phyloP scores from a whole-genome alignment of 2,113 vertebrate species.

The Ceyx melanurus region DNA sequence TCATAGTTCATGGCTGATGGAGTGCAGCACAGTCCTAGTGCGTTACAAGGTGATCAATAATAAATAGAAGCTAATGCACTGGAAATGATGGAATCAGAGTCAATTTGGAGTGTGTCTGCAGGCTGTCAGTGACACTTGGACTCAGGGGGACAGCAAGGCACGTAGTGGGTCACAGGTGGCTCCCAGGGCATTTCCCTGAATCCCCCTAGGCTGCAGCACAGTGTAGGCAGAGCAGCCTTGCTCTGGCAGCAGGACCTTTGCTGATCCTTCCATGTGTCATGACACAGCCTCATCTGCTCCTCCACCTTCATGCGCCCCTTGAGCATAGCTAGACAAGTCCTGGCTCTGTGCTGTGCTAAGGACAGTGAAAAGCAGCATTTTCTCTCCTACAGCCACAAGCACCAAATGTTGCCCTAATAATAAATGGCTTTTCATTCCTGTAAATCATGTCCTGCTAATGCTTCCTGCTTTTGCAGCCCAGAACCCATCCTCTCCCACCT shows the following conservation, averaged over 20 bases:
- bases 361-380: neutral
- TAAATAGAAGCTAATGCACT: constrained; percentile 36
- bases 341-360: neutral
- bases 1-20: neutral
- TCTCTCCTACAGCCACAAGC: neutral
- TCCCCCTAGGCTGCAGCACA: neutral
- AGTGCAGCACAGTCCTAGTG: neutral
- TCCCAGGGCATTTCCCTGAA: neutral
- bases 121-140: neutral
- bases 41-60: constrained; percentile 45
- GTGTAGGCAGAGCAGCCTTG: neutral
- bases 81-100: constrained; percentile 12
- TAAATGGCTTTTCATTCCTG: constrained; percentile 1
- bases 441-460: neutral
- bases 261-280: neutral
- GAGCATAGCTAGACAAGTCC: accelerated
- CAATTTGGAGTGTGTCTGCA: accelerated
- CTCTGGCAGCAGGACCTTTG: neutral
- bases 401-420: neutral
- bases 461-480: neutral
- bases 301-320: neutral
- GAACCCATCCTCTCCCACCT: neutral
- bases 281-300: neutral
- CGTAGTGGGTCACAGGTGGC: neutral
- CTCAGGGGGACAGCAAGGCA: neutral